Conservation (phyloP, 2,888 invertebrate species). For the Crepidodera aurea region DNA sequence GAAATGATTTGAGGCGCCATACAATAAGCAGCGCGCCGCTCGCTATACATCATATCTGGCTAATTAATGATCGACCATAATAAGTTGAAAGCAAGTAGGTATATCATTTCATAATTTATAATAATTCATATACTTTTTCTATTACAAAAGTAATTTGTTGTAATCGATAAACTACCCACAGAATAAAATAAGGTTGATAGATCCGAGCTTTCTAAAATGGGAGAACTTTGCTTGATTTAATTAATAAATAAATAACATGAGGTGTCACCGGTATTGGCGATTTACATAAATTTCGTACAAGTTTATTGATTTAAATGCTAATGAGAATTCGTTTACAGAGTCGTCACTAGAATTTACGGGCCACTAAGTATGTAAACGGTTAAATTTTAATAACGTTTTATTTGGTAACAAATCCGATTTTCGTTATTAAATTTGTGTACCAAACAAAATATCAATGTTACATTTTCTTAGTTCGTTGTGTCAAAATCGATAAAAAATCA, state of each 20-base stretch:
- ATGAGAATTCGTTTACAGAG: neutral
- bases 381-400: too few species aligned
- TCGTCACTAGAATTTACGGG: too few species aligned
- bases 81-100: neutral
- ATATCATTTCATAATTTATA: neutral
- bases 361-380: too few species aligned
- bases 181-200: constrained; percentile 17
- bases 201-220: constrained; percentile 25
- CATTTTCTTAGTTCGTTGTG: too few species aligned
- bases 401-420: too few species aligned
- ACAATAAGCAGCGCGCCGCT: neutral
- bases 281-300: constrained; percentile 12
- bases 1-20: neutral
- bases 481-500: too few species aligned
- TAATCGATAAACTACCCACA: constrained; percentile 9
- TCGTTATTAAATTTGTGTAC: too few species aligned
- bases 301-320: constrained; percentile 1
- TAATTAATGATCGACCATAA: neutral
- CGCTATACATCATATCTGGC: neutral
- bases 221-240: constrained; percentile 12
- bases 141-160: constrained; percentile 1
- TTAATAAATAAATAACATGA: constrained; percentile 16
- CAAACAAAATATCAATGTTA: too few species aligned
- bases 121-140: constrained; percentile 4
- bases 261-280: constrained; percentile 8